phyloP scores from a whole-genome alignment of 2,888 invertebrate genomes.

The Zele albiditarsus region DNA sequence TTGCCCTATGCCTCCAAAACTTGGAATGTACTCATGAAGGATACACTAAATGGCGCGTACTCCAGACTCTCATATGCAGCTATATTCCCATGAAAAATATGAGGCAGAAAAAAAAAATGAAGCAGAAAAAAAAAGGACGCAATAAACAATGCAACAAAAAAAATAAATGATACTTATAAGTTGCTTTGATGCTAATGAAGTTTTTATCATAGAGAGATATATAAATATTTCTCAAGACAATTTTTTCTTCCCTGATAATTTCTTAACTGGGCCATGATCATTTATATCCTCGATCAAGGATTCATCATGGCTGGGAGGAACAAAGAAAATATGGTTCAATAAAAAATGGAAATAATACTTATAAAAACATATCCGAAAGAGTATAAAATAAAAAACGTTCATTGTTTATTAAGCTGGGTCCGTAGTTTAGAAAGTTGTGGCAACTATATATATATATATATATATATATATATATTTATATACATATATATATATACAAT shows the following conservation, averaged over 20 bases:
- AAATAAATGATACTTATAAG: neutral
- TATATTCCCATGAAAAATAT: conserved; percentile 61
- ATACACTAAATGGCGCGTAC: conserved; percentile 75
- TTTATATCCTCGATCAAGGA: neutral
- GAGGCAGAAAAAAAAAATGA: neutral
- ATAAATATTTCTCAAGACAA: neutral
- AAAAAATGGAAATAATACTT: neutral
- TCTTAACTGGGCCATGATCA: neutral
- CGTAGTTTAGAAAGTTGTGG: conserved; percentile 46
- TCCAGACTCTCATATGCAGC: conserved; percentile 65
- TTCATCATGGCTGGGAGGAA: neutral
- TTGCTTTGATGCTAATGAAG: neutral
- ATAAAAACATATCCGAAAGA: neutral
- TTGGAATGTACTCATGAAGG: conserved; percentile 76
- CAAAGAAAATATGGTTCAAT: neutral
- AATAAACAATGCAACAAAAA: no score
- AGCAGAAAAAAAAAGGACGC: neutral
- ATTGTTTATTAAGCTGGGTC: neutral
- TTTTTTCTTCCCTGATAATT: neutral
- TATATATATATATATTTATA: neutral
- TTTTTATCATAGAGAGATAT: neutral
- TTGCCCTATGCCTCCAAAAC: conserved; percentile 75
- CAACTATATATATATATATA: neutral
- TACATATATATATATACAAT: neutral
- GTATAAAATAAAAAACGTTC: neutral